Percentiles rank a stretch among this genome's conserved stretches.
These are phyloP conservation scores for Saccopteryx bilineata DNA, from an alignment of 2,113 vertebrate genomes.

Conservation along the genomic window DNA sequence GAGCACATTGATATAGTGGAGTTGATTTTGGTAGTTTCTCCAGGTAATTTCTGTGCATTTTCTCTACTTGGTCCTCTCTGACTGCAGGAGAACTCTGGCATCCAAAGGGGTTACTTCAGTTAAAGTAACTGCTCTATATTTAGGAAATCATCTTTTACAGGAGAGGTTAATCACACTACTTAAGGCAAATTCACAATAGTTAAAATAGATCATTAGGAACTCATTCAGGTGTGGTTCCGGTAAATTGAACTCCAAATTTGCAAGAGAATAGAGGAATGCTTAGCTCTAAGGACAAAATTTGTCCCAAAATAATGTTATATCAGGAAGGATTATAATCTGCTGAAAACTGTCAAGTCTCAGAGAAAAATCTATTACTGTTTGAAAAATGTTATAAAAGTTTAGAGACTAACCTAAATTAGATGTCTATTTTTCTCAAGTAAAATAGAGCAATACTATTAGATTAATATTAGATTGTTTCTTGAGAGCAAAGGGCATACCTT, in stretches of 20 bases:
- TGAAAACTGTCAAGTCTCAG: constrained; percentile 28
- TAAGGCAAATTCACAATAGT: constrained; percentile 81
- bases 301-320: constrained; percentile 49
- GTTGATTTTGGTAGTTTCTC: neutral
- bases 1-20: neutral
- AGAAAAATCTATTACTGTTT: constrained; percentile 50
- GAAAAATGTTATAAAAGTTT: constrained; percentile 45
- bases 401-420: neutral
- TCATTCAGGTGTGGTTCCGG: constrained; percentile 73
- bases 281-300: constrained; percentile 46
- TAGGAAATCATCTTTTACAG: constrained; percentile 71
- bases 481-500: neutral
- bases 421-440: constrained; percentile 32
- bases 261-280: constrained; percentile 55
- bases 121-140: constrained; percentile 67
- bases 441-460: neutral
- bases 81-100: neutral
- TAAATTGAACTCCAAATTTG: constrained; percentile 77
- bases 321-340: constrained; percentile 33
- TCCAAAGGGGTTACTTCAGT: constrained; percentile 7
- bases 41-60: neutral
- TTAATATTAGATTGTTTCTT: neutral
- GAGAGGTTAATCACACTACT: constrained; percentile 79
- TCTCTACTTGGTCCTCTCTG: neutral
- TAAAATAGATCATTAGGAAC: constrained; percentile 83